A percentile compares a stretch with the other conserved stretches of the same genome.
Conservation (phyloP, 2,888 invertebrate genomes). For the Rosalia funebris region DNA sequence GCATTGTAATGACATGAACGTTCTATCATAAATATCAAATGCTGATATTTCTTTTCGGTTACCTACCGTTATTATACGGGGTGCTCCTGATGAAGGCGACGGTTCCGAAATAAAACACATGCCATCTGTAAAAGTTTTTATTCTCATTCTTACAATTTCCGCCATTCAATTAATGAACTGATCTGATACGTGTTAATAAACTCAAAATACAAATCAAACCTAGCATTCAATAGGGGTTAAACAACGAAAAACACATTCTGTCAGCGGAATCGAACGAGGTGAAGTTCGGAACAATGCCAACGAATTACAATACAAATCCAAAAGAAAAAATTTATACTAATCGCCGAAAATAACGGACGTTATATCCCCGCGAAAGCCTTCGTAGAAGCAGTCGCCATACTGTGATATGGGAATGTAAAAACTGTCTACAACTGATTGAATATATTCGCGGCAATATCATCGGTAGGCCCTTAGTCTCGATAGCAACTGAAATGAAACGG, state of each 20-base stretch:
- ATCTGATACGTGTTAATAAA: constrained; percentile 14
- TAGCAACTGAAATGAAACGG: constrained; percentile 6
- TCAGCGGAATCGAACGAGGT: too few relatives aligned
- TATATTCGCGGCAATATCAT: constrained; percentile 16
- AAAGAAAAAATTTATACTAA: too few relatives aligned
- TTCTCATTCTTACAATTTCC: constrained; percentile 21
- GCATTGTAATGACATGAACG: too few relatives aligned
- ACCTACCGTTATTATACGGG: too few relatives aligned
- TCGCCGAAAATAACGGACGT: too few relatives aligned
- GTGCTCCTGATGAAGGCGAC: too few relatives aligned
- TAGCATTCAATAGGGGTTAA: constrained; percentile 12
- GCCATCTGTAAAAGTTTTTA: constrained; percentile 28
- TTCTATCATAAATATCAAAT: too few relatives aligned
- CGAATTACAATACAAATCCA: too few relatives aligned
- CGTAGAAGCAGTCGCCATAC: constrained; percentile 45
- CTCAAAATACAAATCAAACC: constrained; percentile 10
- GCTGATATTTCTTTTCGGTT: too few relatives aligned
- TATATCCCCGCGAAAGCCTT: constrained; percentile 38
- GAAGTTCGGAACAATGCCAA: too few relatives aligned
- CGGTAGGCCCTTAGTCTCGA: constrained; percentile 13
- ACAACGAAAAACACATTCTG: constrained; percentile 22
- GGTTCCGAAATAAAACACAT: constrained; percentile 1
- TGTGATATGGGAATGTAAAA: constrained; percentile 21
- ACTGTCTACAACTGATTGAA: constrained; percentile 12
- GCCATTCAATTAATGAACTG: constrained; percentile 19